Base-by-base conservation (phyloP, 1,140 invertebrate genomes). In the Planococcus citri region DNA sequence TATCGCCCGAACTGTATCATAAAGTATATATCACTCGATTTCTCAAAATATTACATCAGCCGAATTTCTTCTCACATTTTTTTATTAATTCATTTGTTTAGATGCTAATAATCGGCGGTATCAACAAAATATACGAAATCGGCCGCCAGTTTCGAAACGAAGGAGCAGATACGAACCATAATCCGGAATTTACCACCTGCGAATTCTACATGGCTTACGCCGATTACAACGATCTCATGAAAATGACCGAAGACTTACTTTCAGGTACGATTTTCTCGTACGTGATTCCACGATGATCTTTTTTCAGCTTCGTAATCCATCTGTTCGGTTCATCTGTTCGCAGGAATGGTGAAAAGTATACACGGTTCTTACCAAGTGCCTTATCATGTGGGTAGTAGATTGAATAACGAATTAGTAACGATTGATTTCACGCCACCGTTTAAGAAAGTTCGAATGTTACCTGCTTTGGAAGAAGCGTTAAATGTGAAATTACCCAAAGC, bases 161-260 rank as follows among this genome's bases (percentile, higher is more conserved):
- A 83, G 94, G 97, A 69, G 99, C 99, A 75, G 97, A 99, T 80
- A 77, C 98, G 73, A 98, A 96, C 0, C 97, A 99, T 77, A 99
- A 99, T 80, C 97, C 97, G 0, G 97, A 99, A 80, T 99, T 99
- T 76, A 99, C 97, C 1, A 97, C 94, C 12, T 97, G 95, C 79
- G 97, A 99, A 82, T 99, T 99, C 79, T 99, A 99, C 80, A 98
- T 99, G 95, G 97, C 97, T 0, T 99, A 99, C 82, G 97, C 97
- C 21, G 97, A 99, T 81, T 99, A 98, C 75, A 87, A 97, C 78
- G 97, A 99, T 81, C 75, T 98, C 1, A 97, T 99, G 80, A 78
- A 83, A 37, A 87, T 99, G 2, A 97, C 96, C 1, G 97, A 99
- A 80, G 83, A 86, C 67, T 82, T 99, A 80, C 38, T 99, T 9